Conservation (phyloP, 37 sponge, comb jelly and placozoan genomes). For the Dysidea cf. avara region DNA sequence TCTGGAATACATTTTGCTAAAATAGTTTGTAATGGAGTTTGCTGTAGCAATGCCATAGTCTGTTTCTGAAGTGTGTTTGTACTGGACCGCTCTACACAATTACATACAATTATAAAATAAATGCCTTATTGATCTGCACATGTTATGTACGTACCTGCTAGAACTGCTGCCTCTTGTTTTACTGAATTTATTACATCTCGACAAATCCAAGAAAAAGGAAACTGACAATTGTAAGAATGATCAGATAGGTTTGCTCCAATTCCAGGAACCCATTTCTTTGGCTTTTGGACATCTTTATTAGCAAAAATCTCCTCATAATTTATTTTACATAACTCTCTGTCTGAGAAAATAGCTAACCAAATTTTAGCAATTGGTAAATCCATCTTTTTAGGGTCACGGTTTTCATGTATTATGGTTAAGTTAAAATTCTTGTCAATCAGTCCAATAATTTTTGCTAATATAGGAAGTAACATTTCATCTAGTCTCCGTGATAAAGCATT, state of each 20-base stretch:
- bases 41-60: no score
- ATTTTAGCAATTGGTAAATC: constrained; percentile 29
- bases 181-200: constrained; percentile 54
- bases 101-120: no score
- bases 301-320: constrained; percentile 11
- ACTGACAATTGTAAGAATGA: constrained; percentile 43
- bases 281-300: background rate
- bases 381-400: background rate
- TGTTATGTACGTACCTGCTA: background rate
- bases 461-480: constrained; percentile 48
- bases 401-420: constrained; percentile 24
- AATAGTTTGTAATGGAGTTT: no score
- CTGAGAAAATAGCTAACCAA: constrained; percentile 54
- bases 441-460: constrained; percentile 62
- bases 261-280: constrained; percentile 17
- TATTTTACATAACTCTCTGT: constrained; percentile 9
- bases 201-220: constrained; percentile 88
- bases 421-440: constrained; percentile 57
- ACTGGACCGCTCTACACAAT: no score
- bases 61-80: no score
- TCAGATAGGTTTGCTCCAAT: constrained; percentile 20
- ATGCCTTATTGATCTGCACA: no score
- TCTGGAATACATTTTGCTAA: no score
- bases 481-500: constrained; percentile 50
- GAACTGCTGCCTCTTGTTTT: constrained; percentile 17